phyloP scores from a whole-genome alignment of 2,797 vertebrate genomes.

The Avahi laniger region DNA sequence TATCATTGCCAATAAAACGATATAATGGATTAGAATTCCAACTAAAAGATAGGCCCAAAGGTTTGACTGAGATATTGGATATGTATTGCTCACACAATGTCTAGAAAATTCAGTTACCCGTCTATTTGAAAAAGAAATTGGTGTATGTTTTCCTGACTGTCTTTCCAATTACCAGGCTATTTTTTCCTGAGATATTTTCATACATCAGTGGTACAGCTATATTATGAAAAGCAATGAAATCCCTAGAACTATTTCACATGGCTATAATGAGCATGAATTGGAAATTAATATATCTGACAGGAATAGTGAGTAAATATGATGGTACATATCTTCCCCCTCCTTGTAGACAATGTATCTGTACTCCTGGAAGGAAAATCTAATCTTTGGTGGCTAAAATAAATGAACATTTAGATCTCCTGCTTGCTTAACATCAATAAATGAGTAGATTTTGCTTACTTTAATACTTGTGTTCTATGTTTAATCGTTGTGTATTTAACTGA shows the following conservation, averaged over 20 bases:
- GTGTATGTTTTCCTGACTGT: slow-evolving; percentile 25
- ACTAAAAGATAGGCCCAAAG: slow-evolving; percentile 18
- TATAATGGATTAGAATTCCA: slow-evolving; percentile 19
- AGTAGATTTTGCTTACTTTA: slow-evolving; percentile 41
- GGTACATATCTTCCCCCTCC: not conserved
- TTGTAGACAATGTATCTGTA: not conserved
- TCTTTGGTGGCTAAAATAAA: slow-evolving; percentile 60
- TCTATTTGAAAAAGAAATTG: slow-evolving; percentile 68
- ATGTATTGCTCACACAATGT: not conserved
- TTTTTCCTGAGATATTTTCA: slow-evolving; percentile 61
- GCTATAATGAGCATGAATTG: slow-evolving; percentile 57
- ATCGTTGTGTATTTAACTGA: slow-evolving; percentile 49
- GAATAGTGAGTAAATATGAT: slow-evolving; percentile 45
- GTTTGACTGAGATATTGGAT: slow-evolving; percentile 21
- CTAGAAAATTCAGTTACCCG: slow-evolving; percentile 52
- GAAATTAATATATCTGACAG: slow-evolving; percentile 62
- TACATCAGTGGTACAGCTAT: slow-evolving; percentile 40
- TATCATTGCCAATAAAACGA: slow-evolving; percentile 40
- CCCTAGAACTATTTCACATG: slow-evolving; percentile 49
- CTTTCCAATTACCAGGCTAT: slow-evolving; percentile 55
- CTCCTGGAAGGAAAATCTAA: slow-evolving; percentile 33
- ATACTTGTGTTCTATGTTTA: slow-evolving; percentile 47
- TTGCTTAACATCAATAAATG: slow-evolving; percentile 62
- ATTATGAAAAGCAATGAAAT: slow-evolving; percentile 53
- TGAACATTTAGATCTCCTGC: slow-evolving; percentile 29